These are phyloP conservation scores for Megathymus violae DNA, from an alignment of 1,140 invertebrate genomes.

Conservation along the genomic window DNA sequence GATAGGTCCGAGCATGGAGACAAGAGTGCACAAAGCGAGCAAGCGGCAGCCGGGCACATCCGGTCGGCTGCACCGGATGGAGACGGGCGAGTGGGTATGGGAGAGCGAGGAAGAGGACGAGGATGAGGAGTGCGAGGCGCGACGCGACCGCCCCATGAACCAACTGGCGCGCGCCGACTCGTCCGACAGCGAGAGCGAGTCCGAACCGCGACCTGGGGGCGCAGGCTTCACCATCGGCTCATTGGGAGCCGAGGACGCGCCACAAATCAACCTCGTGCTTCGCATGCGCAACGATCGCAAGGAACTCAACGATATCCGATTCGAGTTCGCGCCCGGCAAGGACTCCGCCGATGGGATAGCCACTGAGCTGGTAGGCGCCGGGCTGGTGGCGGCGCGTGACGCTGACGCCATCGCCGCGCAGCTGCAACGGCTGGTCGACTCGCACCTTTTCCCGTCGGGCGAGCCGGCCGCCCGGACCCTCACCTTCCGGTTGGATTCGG, in stretches of 20 bases:
- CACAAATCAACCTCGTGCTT: constrained; percentile 70
- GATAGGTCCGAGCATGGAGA: constrained; percentile 93
- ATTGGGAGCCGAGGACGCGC: constrained; percentile 54
- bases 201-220: constrained; percentile 57
- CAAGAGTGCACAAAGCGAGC: constrained; percentile 94
- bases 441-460: constrained; percentile 61
- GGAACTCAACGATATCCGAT: constrained; percentile 98
- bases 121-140: constrained; percentile 68
- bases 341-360: constrained; percentile 98
- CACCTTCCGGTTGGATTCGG: constrained; percentile 93
- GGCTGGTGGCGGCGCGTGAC: constrained; percentile 96
- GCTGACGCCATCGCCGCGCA: constrained; percentile 95
- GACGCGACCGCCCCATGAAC: constrained; percentile 84
- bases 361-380: constrained; percentile 96
- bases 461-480: no score
- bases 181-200: constrained; percentile 84
- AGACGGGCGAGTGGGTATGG: constrained; percentile 99
- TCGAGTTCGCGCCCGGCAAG: constrained; percentile 98
- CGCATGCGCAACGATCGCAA: constrained; percentile 90
- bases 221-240: constrained; percentile 72
- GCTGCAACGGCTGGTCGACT: constrained; percentile 92
- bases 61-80: constrained; percentile 95
- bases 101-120: constrained; percentile 90
- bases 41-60: constrained; percentile 95
- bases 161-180: constrained; percentile 83